Evolutionary conservation across 2,888 invertebrate species (phyloP).

Genomic region (Antitype chi): DNA sequence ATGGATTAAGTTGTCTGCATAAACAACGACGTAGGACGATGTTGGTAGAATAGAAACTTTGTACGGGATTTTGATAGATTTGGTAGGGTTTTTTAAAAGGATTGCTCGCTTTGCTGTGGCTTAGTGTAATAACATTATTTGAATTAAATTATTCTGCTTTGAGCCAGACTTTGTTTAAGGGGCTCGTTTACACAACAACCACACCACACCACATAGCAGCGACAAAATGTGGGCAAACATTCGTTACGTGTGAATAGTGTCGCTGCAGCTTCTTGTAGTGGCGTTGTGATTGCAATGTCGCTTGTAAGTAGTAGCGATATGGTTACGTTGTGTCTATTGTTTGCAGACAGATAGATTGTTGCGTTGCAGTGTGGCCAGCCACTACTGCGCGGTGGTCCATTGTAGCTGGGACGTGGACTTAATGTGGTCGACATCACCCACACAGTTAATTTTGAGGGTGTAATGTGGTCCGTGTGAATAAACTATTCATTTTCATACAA

Average conservation of each 20-base stretch:
- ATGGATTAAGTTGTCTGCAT: constrained; percentile 55
- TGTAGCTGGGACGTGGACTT: background rate
- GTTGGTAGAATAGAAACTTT: constrained; percentile 10
- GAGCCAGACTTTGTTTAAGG: background rate
- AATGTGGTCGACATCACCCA: background rate
- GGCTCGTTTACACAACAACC: background rate
- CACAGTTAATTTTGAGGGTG: background rate
- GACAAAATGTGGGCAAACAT: background rate
- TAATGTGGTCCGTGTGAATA: background rate
- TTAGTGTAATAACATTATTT: constrained; percentile 19
- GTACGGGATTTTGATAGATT: constrained; percentile 28
- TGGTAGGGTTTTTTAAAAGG: constrained; percentile 10
- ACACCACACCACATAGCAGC: background rate
- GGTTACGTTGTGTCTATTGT: background rate
- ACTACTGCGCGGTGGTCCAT: background rate
- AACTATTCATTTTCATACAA: background rate
- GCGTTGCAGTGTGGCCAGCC: background rate
- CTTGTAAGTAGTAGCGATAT: background rate
- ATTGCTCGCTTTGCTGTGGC: constrained; percentile 7
- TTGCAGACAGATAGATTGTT: too few species aligned
- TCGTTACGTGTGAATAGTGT: background rate
- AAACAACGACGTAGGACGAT: constrained; percentile 40
- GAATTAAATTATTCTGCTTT: constrained; percentile 11
- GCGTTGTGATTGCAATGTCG: background rate
- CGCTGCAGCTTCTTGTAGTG: background rate